Conservation (phyloP, 2,113 vertebrate species). For the Andinoacara biseriatus region DNA sequence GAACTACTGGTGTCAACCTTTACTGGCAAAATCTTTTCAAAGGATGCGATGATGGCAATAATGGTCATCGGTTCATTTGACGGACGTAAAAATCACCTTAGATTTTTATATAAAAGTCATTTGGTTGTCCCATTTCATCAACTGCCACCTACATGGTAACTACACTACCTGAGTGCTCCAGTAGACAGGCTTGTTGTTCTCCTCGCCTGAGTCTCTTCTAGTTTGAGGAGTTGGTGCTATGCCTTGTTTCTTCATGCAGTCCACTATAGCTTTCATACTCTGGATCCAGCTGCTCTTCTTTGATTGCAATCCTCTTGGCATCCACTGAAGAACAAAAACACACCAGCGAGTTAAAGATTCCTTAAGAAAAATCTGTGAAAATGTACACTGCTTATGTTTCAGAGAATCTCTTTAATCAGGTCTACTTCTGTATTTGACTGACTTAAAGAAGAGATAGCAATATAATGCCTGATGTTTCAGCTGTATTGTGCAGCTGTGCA, state of each 20-base stretch:
- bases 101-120: constrained; percentile 7
- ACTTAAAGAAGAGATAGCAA: background rate
- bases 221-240: constrained; percentile 68
- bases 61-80: too few relatives aligned
- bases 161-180: constrained; percentile 50
- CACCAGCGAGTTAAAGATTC: background rate
- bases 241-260: constrained; percentile 67
- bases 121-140: background rate
- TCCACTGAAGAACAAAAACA: constrained; percentile 84
- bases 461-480: background rate
- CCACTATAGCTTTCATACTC: constrained; percentile 90
- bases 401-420: background rate
- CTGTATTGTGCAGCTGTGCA: background rate
- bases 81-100: background rate
- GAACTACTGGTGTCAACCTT: too few relatives aligned
- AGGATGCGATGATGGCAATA: too few relatives aligned
- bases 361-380: background rate
- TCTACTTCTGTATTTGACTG: background rate
- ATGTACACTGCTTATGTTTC: background rate
- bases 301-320: constrained; percentile 93
- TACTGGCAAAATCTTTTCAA: too few relatives aligned
- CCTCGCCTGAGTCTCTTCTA: constrained; percentile 67
- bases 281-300: constrained; percentile 95
- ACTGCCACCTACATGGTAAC: background rate
- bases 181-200: constrained; percentile 50